Base-by-base conservation (phyloP, 2,888 invertebrate genomes). In the Synergus itoensis region DNA sequence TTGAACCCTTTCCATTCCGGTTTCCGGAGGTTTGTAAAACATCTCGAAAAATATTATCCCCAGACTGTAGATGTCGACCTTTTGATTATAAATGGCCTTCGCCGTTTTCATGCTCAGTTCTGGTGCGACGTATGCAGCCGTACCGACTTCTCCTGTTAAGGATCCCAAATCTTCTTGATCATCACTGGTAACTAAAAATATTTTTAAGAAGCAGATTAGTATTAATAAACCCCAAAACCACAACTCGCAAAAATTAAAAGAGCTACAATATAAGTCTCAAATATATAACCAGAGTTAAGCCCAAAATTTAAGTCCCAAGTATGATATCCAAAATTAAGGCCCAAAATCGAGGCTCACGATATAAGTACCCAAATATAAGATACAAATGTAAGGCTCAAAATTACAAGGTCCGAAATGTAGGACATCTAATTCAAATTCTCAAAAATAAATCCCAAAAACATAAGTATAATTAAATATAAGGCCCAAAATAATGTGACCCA, bases 1-100 rank as follows among this genome's bases (percentile, higher is more conserved):
- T 87, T 95, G 94, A 21, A 96, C 95, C 81, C 99, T 93, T 92
- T 99, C 99, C 97, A 98, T 99, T 57, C 95, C 96, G 0, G 99
- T 99, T 0, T 93, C 93, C 65, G 98, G 93, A 0, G 98, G 96
- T 18, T 95, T 95, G 90, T 97, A 97, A 87, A 97, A 97, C 99
- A 99, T 99, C 93, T 98, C 98, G 88, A 98, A 99, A 84, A 99
- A 94, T 83, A 99, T 99, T 60, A 99, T 96, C 4, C 99, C 99
- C 73, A 97, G 87, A 87, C 94, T 94, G 86, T 94, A 94, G 82
- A 94, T 93, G 85, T 94, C 94, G 1, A 97, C 97, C 93, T 97
- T 97, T 93, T 98, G 97, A 92, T 96, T 98, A 91, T 97, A 96
- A 40, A 95, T 95, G 4, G 96, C 95, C 91, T 96, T 96, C 0